Evolutionary conservation across 2,888 invertebrate genomes (phyloP), one percentile per base, ranked within the genome.

Genomic region (Punctoribates punctum): DNA sequence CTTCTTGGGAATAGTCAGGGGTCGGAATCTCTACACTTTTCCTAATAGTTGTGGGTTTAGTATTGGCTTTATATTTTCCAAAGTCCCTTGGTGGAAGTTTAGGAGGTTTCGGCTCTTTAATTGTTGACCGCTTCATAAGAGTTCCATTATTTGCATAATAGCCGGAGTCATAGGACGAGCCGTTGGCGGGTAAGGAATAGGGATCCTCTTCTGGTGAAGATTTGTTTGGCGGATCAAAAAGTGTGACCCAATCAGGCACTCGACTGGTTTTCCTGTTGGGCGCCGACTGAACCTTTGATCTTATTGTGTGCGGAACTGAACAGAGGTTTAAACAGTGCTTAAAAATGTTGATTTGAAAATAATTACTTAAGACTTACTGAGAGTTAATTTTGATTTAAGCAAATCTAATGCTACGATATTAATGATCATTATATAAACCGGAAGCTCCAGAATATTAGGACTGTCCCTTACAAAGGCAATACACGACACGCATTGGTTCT

Each of bases 341-440:
- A n/a, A 15, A 62, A 34, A 65, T 17, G 13, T 13, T 17, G 8
- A 62, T 38, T 38, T 34, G 65, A 65, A 34, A 20, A 62, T 27
- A 29, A 27, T 62, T 20, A 25, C 9, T 34, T n/a, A 67, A 34
- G n/a, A 51, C 51, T 73, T 62, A 76, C 76, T 51, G 29, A 57
- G 73, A 57, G 76, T 72, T 57, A 95, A 86, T 86, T 93, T 93
- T 78, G 93, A 92, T 86, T 95, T 95, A 83, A 98, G 89, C 93
- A 96, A 94, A 83, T 97, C 96, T 88, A 98, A 90, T 81, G 98
- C 98, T 80, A 95, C 94, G 79, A 98, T 92, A 85, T 98, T 98
- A 84, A 98, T 91, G 85, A 98, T 90, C 83, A 96, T 90, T 81
- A 97, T 91, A 98, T 97, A 98, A 81, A 96, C 93, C 78, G 97